A percentile compares a stretch with the other conserved stretches of the same genome.
Evolutionary conservation across 2,113 vertebrate species (phyloP).

Genomic region (Limanda limanda): DNA sequence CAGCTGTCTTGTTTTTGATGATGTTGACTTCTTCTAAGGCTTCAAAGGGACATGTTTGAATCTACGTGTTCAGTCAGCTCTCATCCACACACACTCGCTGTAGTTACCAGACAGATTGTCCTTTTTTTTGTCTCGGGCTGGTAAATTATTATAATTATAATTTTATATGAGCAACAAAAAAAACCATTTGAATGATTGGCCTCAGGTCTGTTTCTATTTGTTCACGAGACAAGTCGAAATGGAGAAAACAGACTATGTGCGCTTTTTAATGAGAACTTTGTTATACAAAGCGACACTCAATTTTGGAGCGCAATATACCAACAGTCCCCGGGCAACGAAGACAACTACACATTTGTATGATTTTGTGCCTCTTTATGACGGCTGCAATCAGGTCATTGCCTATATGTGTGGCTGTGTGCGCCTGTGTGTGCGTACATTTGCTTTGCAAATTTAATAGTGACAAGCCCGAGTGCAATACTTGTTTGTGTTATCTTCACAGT

Average conservation of each 20-base stretch:
- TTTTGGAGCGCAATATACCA: constrained; percentile 62
- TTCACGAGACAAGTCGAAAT: constrained; percentile 37
- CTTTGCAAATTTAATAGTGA: not conserved
- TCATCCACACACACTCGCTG: not conserved
- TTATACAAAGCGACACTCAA: constrained; percentile 57
- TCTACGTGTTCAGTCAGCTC: constrained; percentile 12
- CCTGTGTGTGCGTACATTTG: not conserved
- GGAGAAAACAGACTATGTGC: constrained; percentile 39
- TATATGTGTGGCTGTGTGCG: not conserved
- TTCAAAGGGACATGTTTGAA: constrained; percentile 13
- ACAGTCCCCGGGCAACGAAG: constrained; percentile 54
- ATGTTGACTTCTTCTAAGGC: not conserved
- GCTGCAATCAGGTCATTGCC: constrained; percentile 54
- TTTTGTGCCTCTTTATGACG: constrained; percentile 57
- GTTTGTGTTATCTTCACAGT: not conserved
- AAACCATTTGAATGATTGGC: constrained; percentile 49
- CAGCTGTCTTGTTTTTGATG: constrained; percentile 16
- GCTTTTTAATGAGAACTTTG: constrained; percentile 74
- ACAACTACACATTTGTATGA: constrained; percentile 50
- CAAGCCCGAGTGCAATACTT: not conserved
- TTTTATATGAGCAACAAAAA: constrained; percentile 59
- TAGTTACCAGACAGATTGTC: constrained; percentile 25
- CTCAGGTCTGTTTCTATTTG: constrained; percentile 59
- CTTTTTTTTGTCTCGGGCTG: constrained; percentile 50
- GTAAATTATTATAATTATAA: constrained; percentile 62